Evolutionary conservation across 2,888 invertebrate genomes (phyloP).

Genomic region (Ypsolopha scabrella): DNA sequence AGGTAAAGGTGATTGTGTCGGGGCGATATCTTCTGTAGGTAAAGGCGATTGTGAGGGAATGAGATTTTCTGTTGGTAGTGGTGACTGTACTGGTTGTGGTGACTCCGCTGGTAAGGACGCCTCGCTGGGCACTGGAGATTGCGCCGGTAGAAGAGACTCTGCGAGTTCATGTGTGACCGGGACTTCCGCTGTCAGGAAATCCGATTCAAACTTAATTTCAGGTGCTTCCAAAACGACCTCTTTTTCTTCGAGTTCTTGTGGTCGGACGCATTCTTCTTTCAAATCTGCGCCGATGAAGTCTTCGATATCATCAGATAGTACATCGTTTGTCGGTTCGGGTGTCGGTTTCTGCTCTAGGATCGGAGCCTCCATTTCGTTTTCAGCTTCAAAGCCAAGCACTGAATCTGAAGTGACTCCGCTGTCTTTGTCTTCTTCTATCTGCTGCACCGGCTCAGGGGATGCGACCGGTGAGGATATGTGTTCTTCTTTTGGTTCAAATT

Average conservation of each 20-base stretch:
- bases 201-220: slow-evolving; percentile 10
- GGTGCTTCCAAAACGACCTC: slow-evolving; percentile 6
- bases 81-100: not conserved
- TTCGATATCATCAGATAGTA: not conserved
- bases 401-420: slow-evolving; percentile 18
- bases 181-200: slow-evolving; percentile 4
- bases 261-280: slow-evolving; percentile 17
- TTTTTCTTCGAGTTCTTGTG: slow-evolving; percentile 9
- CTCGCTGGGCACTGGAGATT: no score
- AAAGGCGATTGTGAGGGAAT: no score
- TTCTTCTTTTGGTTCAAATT: slow-evolving; percentile 2
- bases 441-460: not conserved
- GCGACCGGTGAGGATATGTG: slow-evolving; percentile 8
- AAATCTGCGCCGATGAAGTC: slow-evolving; percentile 5
- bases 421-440: slow-evolving; percentile 12
- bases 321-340: slow-evolving; percentile 17
- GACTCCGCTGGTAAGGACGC: not conserved
- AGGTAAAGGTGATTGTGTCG: no score
- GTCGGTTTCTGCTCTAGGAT: slow-evolving; percentile 10
- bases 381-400: slow-evolving; percentile 6
- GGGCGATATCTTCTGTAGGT: no score
- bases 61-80: no score
- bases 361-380: not conserved
- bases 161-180: not conserved
- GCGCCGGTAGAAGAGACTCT: slow-evolving; percentile 4